phyloP scores from a whole-genome alignment of 2,888 invertebrate genomes.

The Icerya purchasi region DNA sequence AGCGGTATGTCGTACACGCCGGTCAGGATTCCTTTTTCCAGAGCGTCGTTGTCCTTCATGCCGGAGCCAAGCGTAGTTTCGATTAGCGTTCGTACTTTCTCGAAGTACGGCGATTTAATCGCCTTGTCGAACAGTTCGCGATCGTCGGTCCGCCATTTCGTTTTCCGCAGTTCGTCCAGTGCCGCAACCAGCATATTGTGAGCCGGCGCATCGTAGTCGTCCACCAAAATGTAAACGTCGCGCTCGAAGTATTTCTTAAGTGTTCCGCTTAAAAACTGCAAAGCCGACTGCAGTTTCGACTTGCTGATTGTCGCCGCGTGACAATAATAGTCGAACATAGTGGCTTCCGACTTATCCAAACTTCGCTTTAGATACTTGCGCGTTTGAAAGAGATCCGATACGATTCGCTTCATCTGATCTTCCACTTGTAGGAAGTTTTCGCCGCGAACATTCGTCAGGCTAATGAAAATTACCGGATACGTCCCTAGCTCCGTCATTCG shows the following conservation, averaged over 20 bases:
- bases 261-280: background rate
- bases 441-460: background rate
- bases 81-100: background rate
- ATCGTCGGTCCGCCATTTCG: background rate
- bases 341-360: background rate
- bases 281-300: background rate
- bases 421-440: background rate
- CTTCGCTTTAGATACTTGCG: background rate
- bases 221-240: background rate
- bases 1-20: background rate
- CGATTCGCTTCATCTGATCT: background rate
- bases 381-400: background rate
- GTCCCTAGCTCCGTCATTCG: background rate
- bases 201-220: background rate
- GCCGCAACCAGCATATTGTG: background rate
- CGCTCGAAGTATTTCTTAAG: background rate
- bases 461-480: background rate
- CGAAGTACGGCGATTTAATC: background rate
- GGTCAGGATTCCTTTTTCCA: background rate
- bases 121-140: background rate
- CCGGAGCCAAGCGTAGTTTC: background rate
- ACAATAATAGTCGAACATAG: background rate
- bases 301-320: background rate
- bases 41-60: background rate
- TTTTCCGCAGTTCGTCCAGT: background rate